Evolutionary conservation across 1,140 invertebrate genomes (phyloP).

Genomic region (Drosophila murphyi): DNA sequence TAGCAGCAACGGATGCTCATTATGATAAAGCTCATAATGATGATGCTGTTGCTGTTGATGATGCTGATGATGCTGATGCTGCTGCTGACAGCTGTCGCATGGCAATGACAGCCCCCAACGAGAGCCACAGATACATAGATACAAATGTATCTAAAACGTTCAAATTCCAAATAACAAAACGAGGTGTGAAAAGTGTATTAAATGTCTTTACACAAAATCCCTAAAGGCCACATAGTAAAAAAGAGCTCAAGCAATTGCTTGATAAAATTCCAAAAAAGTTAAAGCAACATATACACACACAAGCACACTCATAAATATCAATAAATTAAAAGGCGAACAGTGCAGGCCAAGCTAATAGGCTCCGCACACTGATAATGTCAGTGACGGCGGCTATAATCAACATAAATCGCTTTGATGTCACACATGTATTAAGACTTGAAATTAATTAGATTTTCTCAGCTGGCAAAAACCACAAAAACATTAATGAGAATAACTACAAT

Average conservation of each 20-base stretch:
- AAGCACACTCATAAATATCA: slow-evolving; percentile 62
- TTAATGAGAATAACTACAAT: slow-evolving; percentile 3
- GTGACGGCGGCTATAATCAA: slow-evolving; percentile 60
- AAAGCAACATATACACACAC: slow-evolving; percentile 2
- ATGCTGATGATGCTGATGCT: slow-evolving; percentile 31
- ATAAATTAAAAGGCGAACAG: slow-evolving; percentile 57
- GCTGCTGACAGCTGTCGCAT: slow-evolving; percentile 74
- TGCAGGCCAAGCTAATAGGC: slow-evolving; percentile 47
- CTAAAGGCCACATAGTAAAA: slow-evolving; percentile 36
- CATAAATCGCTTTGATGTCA: slow-evolving; percentile 78
- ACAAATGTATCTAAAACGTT: slow-evolving; percentile 43
- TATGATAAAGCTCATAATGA: slow-evolving; percentile 26
- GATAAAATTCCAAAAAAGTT: slow-evolving; percentile 67
- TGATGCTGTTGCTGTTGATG: slow-evolving; percentile 52
- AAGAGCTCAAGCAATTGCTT: slow-evolving; percentile 34
- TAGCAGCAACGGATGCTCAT: slow-evolving; percentile 19
- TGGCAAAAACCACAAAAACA: slow-evolving; percentile 17
- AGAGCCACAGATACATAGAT: slow-evolving; percentile 35
- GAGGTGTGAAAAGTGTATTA: slow-evolving; percentile 75
- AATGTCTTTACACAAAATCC: slow-evolving; percentile 61
- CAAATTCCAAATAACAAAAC: slow-evolving; percentile 34
- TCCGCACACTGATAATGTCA: slow-evolving; percentile 59
- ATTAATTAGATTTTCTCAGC: slow-evolving; percentile 75
- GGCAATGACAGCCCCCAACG: slow-evolving; percentile 41
- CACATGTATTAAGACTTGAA: slow-evolving; percentile 74